Evolutionary conservation across 2,888 invertebrate species (phyloP), one percentile per base, ranked within the genome.

Genomic region (Reticulitermes lucifugus): DNA sequence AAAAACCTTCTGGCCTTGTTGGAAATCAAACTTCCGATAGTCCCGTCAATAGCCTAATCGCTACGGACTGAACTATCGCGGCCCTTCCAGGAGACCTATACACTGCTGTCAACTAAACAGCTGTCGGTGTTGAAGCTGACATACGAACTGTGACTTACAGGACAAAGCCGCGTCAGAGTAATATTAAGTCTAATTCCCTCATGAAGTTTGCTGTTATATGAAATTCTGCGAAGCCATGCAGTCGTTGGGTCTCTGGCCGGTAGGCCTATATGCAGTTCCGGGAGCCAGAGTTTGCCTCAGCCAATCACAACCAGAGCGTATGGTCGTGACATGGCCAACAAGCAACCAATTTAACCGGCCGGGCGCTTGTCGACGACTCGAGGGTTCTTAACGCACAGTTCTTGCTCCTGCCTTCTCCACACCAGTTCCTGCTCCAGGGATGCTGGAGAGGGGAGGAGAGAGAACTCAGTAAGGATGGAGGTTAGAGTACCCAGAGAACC

Each of bases 281-380:
- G 65, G 65, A 65, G 65, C 73, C 75, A 29, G 12, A 55, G 84
- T 4, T 77, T 9, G 43, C 43, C 77, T 77, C 43, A 43, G 51
- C 85, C 85, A 85, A 85, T 85, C 85, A 80, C 59, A 81, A 41
- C 59, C 60, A 35, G 83, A 60, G 59, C 83, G 75, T 83, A 59
- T 85, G 85, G 83, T 83, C 85, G 85, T 85, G 85, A 85, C 85
- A 83, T 35, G 85, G 65, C 83, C 83, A 83, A 85, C 85, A 85
- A 82, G 75, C 85, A 85, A 82, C 73, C 85, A 85, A 85, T 85
- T 79, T 85, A 82, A 77, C 55, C 82, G 22, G 75, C 83, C 46
- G 77, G 83, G 77, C 83, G 60, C 77, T 77, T 77, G 77, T 77
- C 83, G 82, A 35, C 35, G 35, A 43, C 83, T 85, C 85, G 43